phyloP scores from a whole-genome alignment of 2,797 vertebrate species.

The Phaenicophaeus curvirostris region DNA sequence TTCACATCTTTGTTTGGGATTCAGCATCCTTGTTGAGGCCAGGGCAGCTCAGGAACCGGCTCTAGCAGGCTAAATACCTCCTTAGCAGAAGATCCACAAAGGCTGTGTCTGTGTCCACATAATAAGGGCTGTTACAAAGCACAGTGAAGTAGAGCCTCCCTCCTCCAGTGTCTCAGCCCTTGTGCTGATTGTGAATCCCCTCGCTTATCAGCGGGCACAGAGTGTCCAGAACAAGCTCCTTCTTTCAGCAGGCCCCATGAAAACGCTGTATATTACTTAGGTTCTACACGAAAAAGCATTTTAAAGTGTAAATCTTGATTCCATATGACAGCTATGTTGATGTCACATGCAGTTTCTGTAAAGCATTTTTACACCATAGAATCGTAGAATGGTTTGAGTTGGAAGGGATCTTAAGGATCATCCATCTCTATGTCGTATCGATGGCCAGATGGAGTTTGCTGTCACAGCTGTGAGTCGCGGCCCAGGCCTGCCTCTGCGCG shows the following conservation, averaged over 20 bases:
- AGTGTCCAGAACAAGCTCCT: neutral
- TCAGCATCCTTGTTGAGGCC: constrained; percentile 29
- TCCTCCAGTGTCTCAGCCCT: neutral
- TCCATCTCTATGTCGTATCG: no score
- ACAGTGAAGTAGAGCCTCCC: neutral
- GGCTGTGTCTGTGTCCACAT: neutral
- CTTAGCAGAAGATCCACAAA: neutral
- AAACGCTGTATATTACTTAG: fast-evolving
- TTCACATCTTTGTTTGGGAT: constrained; percentile 61
- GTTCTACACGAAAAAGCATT: neutral
- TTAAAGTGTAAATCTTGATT: fast-evolving
- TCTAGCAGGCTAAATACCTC: neutral
- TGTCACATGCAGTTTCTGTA: neutral
- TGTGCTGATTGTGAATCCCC: neutral
- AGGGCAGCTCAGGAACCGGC: neutral
- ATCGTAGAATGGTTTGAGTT: no score
- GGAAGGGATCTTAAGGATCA: no score
- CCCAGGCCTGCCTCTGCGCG: no score
- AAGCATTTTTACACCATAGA: neutral
- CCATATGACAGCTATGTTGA: fast-evolving
- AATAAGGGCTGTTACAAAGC: neutral
- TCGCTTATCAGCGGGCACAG: neutral
- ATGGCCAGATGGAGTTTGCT: no score
- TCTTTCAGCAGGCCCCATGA: neutral
- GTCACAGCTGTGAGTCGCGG: no score